phyloP scores from a whole-genome alignment of 1,140 invertebrate genomes.

The Musca vetustissima region DNA sequence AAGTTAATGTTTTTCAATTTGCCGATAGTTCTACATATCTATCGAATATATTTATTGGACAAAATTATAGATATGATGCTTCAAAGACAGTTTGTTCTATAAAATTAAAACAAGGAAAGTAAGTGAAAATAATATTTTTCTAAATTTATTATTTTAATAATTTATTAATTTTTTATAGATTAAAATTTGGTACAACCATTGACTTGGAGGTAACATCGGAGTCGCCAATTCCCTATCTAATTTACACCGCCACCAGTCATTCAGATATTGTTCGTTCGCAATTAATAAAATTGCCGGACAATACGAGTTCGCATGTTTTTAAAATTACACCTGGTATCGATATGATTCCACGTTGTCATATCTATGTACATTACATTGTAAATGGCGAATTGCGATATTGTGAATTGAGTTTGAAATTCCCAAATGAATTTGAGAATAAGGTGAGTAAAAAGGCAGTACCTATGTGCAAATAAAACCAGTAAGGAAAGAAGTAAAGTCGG shows the following conservation, averaged over 20 bases:
- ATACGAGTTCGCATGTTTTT: constrained; percentile 44
- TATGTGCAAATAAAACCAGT: too few species aligned
- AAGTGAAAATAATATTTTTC: not conserved
- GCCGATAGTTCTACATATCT: constrained; percentile 10
- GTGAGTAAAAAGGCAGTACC: too few species aligned
- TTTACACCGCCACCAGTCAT: constrained; percentile 80
- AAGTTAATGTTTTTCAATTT: constrained; percentile 26
- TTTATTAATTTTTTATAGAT: constrained; percentile 53
- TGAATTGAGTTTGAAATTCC: constrained; percentile 73
- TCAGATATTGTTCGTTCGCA: constrained; percentile 77
- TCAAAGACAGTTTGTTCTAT: not conserved
- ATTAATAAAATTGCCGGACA: constrained; percentile 60
- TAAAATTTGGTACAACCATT: constrained; percentile 71
- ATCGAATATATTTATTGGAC: not conserved
- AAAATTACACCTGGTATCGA: constrained; percentile 70
- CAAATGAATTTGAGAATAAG: constrained; percentile 76
- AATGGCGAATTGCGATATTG: constrained; percentile 79
- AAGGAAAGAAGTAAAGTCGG: too few species aligned
- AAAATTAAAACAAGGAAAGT: not conserved
- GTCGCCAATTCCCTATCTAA: constrained; percentile 71
- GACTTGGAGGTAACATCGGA: constrained; percentile 80
- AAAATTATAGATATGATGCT: not conserved
- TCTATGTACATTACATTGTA: constrained; percentile 75
- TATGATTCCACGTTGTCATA: constrained; percentile 78
- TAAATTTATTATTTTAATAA: too few species aligned